A percentile compares a stretch with the other conserved stretches of the same genome.
Conservation (phyloP, 1,140 invertebrate genomes). For the Euura lappo region DNA sequence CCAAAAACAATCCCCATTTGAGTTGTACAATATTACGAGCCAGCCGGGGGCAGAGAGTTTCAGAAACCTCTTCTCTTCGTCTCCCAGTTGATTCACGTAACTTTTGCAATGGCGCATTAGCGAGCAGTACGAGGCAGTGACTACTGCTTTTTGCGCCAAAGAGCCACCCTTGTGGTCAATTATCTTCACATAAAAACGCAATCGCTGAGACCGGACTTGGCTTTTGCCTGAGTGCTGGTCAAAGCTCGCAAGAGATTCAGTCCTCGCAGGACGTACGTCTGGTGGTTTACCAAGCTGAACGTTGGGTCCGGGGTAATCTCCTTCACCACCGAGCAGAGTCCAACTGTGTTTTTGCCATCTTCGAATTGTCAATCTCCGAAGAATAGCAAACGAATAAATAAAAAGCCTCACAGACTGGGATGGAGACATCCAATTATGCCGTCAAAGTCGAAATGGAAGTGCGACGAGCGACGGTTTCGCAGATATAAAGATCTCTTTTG, state of each 20-base stretch:
- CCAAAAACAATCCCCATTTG: background rate
- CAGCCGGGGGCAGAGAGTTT: too few relatives aligned
- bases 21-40: background rate
- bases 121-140: background rate
- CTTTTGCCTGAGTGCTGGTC: slow-evolving; percentile 1
- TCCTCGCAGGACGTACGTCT: background rate
- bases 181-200: slow-evolving; percentile 10
- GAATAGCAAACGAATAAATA: too few relatives aligned
- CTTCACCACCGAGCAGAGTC: background rate
- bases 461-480: background rate
- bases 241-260: background rate
- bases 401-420: too few relatives aligned
- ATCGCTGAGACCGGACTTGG: slow-evolving; percentile 3
- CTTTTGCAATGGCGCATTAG: background rate
- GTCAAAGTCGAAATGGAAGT: background rate
- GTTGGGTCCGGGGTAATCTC: background rate
- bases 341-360: background rate
- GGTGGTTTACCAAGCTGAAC: background rate
- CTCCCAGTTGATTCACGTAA: background rate
- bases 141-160: background rate
- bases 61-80: background rate
- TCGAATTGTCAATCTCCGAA: background rate
- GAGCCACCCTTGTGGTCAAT: slow-evolving; percentile 9
- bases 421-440: too few relatives aligned
- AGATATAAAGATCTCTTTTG: background rate